Conservation (phyloP, 2,888 invertebrate genomes). For the Loripinus fragilis region DNA sequence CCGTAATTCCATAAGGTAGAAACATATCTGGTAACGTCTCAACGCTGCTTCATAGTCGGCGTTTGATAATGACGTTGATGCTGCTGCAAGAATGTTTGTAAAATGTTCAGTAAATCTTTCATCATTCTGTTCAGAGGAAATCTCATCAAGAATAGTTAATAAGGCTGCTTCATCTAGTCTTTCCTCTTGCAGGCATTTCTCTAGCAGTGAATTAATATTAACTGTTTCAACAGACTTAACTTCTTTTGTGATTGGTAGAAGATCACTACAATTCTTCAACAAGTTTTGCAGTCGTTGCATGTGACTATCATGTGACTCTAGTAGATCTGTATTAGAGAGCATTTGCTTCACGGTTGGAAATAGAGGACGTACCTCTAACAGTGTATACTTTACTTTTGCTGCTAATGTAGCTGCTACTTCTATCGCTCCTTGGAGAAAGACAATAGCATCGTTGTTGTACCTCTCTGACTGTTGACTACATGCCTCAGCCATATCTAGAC, state of each 20-base stretch:
- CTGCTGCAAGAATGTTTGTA: not conserved
- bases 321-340: not conserved
- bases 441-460: not conserved
- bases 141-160: not conserved
- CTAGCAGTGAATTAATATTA: not conserved
- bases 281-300: not conserved
- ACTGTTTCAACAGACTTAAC: not conserved
- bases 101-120: not conserved
- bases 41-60: not conserved
- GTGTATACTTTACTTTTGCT: not conserved
- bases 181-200: not conserved
- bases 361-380: not conserved
- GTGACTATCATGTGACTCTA: not conserved
- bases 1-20: not conserved
- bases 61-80: not conserved
- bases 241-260: not conserved
- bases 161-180: not conserved
- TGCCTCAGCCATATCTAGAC: not conserved
- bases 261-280: not conserved
- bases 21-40: not conserved
- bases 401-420: not conserved
- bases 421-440: not conserved
- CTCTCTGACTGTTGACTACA: not conserved
- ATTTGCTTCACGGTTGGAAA: not conserved
- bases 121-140: not conserved